These are phyloP conservation scores for Betta splendens DNA, from an alignment of 2,797 vertebrate species.

Conservation along the genomic window DNA sequence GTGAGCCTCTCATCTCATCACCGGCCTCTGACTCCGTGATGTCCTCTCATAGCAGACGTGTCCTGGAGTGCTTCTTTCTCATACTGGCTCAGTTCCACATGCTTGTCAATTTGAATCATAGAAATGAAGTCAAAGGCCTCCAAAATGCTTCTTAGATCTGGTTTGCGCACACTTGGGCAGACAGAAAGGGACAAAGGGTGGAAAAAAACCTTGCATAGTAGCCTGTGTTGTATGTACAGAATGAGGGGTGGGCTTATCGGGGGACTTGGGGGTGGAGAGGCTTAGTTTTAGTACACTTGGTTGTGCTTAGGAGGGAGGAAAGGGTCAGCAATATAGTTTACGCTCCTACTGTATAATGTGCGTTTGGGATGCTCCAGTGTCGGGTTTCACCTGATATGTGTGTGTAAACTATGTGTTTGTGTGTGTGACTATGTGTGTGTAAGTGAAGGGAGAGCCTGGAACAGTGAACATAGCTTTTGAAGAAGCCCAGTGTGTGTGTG, in stretches of 20 bases:
- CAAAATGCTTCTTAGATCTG: conserved; percentile 45
- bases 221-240: conserved; percentile 27
- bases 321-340: conserved; percentile 61
- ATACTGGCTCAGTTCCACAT: conserved; percentile 33
- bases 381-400: conserved; percentile 56
- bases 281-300: conserved; percentile 38
- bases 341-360: conserved; percentile 58
- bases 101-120: conserved; percentile 26
- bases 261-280: conserved; percentile 13
- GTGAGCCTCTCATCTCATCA: conserved; percentile 45
- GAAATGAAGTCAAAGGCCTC: conserved; percentile 28
- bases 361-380: conserved; percentile 48
- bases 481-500: conserved; percentile 38
- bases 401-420: conserved; percentile 40
- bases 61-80: conserved; percentile 44
- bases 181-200: conserved; percentile 6
- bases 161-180: conserved; percentile 42
- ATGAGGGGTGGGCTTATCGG: conserved; percentile 8
- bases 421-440: conserved; percentile 35
- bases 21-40: conserved; percentile 32
- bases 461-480: conserved; percentile 52
- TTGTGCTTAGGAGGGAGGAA: conserved; percentile 14
- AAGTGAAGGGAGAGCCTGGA: conserved; percentile 20
- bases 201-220: conserved; percentile 2
- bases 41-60: conserved; percentile 29